These are phyloP conservation scores for Manis pentadactyla DNA, from an alignment of 2,797 vertebrate species.

Conservation along the genomic window DNA sequence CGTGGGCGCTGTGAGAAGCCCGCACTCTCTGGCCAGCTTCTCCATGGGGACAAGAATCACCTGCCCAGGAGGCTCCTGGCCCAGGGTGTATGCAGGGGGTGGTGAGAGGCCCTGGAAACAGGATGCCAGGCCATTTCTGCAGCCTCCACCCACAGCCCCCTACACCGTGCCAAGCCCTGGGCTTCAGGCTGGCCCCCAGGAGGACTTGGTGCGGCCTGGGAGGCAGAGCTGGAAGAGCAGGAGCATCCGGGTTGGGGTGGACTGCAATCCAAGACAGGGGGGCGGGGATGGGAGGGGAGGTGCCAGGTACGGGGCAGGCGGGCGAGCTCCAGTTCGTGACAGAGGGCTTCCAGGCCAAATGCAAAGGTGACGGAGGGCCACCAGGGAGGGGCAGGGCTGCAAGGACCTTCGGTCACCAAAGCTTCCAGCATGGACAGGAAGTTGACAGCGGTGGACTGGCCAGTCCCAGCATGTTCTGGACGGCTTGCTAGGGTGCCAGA, in stretches of 20 bases:
- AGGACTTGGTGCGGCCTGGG: accelerated
- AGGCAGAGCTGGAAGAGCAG: background rate
- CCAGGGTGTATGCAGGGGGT: accelerated
- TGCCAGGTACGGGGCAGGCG: accelerated
- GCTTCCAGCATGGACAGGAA: background rate
- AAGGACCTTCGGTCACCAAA: accelerated
- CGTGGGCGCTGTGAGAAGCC: background rate
- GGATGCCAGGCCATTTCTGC: accelerated
- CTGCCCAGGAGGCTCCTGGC: background rate
- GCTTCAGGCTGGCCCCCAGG: too few relatives aligned
- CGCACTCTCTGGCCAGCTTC: accelerated
- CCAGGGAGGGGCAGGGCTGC: accelerated
- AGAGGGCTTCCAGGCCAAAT: accelerated
- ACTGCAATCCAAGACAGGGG: accelerated
- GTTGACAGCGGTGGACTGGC: background rate
- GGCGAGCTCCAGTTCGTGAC: accelerated
- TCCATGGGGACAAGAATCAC: accelerated
- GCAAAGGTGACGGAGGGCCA: accelerated
- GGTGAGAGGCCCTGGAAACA: accelerated
- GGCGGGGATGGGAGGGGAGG: too few relatives aligned
- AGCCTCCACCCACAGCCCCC: accelerated
- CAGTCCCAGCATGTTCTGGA: accelerated
- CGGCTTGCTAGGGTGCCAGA: background rate
- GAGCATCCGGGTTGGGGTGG: accelerated
- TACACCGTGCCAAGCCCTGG: accelerated